phyloP scores from a whole-genome alignment of 2,113 vertebrate genomes.

The Triplophysa siluroides region DNA sequence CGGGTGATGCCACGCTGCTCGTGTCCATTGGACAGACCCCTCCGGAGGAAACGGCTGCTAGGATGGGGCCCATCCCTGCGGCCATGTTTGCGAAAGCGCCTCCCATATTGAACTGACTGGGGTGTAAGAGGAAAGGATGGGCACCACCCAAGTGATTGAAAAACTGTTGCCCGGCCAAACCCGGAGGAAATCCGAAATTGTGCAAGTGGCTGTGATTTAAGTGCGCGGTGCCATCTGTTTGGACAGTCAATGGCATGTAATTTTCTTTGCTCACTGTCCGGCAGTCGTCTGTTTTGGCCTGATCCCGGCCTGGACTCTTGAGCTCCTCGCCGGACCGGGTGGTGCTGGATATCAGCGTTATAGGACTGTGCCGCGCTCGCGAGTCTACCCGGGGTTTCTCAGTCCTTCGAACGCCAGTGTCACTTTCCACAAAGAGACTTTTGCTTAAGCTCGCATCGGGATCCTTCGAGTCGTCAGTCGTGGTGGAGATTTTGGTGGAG shows the following conservation, averaged over 20 bases:
- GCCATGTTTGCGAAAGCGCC: slow-evolving; percentile 94
- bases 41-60: slow-evolving; percentile 89
- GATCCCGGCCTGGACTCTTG: slow-evolving; percentile 81
- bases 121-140: slow-evolving; percentile 93
- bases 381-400: slow-evolving; percentile 89
- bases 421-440: slow-evolving; percentile 62
- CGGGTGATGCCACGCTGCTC: slow-evolving; percentile 82
- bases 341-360: slow-evolving; percentile 88
- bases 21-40: slow-evolving; percentile 86
- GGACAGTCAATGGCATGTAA: slow-evolving; percentile 85
- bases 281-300: slow-evolving; percentile 82
- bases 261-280: slow-evolving; percentile 83
- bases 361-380: slow-evolving; percentile 88
- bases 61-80: slow-evolving; percentile 89
- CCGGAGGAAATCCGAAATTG: slow-evolving; percentile 88
- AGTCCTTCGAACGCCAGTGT: slow-evolving; percentile 71
- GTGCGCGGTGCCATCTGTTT: slow-evolving; percentile 85
- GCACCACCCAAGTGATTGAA: slow-evolving; percentile 87
- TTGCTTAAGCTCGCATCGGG: slow-evolving; percentile 79
- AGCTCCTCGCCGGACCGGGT: slow-evolving; percentile 84
- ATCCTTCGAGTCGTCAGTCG: slow-evolving; percentile 83
- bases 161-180: slow-evolving; percentile 91
- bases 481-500: slow-evolving; percentile 88
- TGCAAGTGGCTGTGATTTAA: slow-evolving; percentile 84
- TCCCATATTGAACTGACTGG: slow-evolving; percentile 94